These are phyloP conservation scores for Gnathonemus longibarbis DNA, from an alignment of 2,113 vertebrate species.

Conservation along the genomic window DNA sequence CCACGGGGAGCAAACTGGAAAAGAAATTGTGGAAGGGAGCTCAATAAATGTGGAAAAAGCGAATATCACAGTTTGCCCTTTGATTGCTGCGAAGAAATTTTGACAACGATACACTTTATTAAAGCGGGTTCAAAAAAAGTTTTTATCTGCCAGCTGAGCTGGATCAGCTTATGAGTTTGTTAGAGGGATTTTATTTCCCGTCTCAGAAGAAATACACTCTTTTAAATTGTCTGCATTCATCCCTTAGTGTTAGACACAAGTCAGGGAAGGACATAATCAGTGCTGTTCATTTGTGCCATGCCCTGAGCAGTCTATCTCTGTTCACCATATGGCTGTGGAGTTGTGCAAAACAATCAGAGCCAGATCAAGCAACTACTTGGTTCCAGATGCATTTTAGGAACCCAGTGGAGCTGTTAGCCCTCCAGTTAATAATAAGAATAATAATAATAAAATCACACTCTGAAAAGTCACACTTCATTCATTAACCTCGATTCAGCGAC, in stretches of 20 bases:
- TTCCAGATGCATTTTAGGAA: slow-evolving; percentile 43
- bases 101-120: slow-evolving; percentile 9
- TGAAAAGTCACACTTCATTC: background rate
- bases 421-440: background rate
- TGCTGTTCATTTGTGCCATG: slow-evolving; percentile 48
- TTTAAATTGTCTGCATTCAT: background rate
- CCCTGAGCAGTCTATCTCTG: slow-evolving; percentile 33
- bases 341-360: slow-evolving; percentile 48
- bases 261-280: slow-evolving; percentile 29
- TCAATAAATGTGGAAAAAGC: slow-evolving; percentile 25
- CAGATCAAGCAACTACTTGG: slow-evolving; percentile 43
- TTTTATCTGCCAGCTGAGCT: slow-evolving; percentile 16
- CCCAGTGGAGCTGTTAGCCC: slow-evolving; percentile 4
- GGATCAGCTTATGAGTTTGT: slow-evolving; percentile 14
- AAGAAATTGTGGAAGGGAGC: slow-evolving; percentile 31
- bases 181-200: background rate
- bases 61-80: slow-evolving; percentile 50
- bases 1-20: slow-evolving; percentile 48
- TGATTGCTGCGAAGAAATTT: slow-evolving; percentile 49
- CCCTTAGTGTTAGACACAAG: slow-evolving; percentile 16
- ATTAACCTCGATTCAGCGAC: background rate
- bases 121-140: slow-evolving; percentile 12
- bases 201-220: background rate
- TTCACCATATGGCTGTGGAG: slow-evolving; percentile 48
- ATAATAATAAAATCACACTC: background rate